These are phyloP conservation scores for Rotaria magnacalcarata DNA, from an alignment of 2,888 invertebrate genomes.

Conservation along the genomic window DNA sequence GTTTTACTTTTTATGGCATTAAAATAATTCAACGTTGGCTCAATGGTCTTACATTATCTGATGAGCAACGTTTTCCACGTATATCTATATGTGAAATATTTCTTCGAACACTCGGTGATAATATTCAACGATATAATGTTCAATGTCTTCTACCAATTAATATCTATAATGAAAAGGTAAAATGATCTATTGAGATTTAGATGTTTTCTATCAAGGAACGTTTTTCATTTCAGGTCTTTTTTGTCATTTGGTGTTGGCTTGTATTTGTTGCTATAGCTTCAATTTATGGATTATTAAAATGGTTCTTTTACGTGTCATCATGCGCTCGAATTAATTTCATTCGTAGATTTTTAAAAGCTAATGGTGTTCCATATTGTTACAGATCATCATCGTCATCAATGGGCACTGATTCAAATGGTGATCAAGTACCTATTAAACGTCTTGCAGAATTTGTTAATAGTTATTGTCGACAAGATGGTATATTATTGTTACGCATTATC, in stretches of 20 bases:
- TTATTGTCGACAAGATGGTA: conserved; percentile 46
- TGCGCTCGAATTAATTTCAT: conserved; percentile 39
- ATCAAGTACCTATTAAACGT: conserved; percentile 41
- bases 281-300: conserved; percentile 42
- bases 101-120: conserved; percentile 47
- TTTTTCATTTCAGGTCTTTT: conserved; percentile 35
- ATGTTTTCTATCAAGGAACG: no score
- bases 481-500: conserved; percentile 38
- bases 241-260: conserved; percentile 46
- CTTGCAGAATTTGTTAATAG: conserved; percentile 38
- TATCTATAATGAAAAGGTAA: conserved; percentile 46
- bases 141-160: conserved; percentile 49
- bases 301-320: conserved; percentile 42
- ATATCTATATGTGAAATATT: conserved; percentile 48
- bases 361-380: conserved; percentile 14
- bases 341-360: conserved; percentile 42
- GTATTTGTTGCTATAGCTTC: conserved; percentile 40
- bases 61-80: conserved; percentile 45
- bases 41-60: neutral
- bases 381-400: neutral
- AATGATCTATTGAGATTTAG: no score
- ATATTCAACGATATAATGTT: conserved; percentile 46
- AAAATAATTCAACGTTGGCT: conserved; percentile 37
- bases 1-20: conserved; percentile 37
- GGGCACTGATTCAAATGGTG: neutral